Evolutionary conservation across 2,888 invertebrate species (phyloP).

Genomic region (Chrysodeixis includens): DNA sequence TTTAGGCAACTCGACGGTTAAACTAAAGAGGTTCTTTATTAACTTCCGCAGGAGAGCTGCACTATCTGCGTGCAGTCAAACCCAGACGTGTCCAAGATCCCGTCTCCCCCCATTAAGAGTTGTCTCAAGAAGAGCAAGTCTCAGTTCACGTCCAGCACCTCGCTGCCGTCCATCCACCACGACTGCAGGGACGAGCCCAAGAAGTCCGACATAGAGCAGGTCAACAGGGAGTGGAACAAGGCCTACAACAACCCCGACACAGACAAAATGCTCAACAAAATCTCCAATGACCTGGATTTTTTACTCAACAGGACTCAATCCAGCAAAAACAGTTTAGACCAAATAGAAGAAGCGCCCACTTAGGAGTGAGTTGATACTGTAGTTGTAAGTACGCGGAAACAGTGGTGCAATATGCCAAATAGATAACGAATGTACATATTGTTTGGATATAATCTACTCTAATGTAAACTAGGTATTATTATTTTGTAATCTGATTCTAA

Average conservation of each 20-base stretch:
- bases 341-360: slow-evolving; percentile 82
- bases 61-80: slow-evolving; percentile 81
- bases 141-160: slow-evolving; percentile 72
- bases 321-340: slow-evolving; percentile 68
- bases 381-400: slow-evolving; percentile 70
- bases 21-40: not conserved
- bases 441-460: slow-evolving; percentile 3
- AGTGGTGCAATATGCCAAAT: slow-evolving; percentile 76
- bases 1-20: not conserved
- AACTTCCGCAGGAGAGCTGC: slow-evolving; percentile 71
- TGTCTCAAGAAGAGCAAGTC: slow-evolving; percentile 81
- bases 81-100: slow-evolving; percentile 79
- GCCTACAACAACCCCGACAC: slow-evolving; percentile 80
- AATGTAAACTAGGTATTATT: slow-evolving; percentile 3
- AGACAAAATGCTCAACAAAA: slow-evolving; percentile 93
- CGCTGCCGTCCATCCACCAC: slow-evolving; percentile 74
- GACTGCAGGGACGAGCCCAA: slow-evolving; percentile 67
- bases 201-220: slow-evolving; percentile 78
- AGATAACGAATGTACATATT: slow-evolving; percentile 27
- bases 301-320: slow-evolving; percentile 91
- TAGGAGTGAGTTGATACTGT: slow-evolving; percentile 57
- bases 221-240: slow-evolving; percentile 79
- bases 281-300: slow-evolving; percentile 95
- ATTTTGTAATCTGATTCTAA: slow-evolving; percentile 2
- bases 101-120: slow-evolving; percentile 83